Percentiles rank a stretch among this genome's conserved stretches.
Evolutionary conservation across 2,113 vertebrate species (phyloP).

Genomic region (Parotia lawesii): DNA sequence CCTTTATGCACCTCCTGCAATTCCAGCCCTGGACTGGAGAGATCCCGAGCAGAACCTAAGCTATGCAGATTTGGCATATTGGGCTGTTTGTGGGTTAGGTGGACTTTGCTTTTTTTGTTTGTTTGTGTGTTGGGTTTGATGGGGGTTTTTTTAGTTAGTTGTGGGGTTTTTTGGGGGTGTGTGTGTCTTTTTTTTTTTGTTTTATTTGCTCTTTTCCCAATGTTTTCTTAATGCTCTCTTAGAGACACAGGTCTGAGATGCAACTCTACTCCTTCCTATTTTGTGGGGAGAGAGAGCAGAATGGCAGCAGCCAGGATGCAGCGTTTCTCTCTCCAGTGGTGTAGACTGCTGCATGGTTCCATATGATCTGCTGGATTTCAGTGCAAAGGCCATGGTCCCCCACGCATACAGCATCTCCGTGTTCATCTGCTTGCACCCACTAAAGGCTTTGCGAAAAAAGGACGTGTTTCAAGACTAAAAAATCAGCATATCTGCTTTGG

Average conservation of each 20-base stretch:
- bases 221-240: not conserved
- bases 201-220: not conserved
- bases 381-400: not conserved
- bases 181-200: too few species aligned
- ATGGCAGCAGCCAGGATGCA: not conserved
- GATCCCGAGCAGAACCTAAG: not conserved
- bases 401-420: not conserved
- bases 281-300: not conserved
- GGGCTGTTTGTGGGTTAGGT: not conserved
- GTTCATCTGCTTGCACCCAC: not conserved
- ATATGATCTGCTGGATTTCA: not conserved
- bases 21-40: not conserved
- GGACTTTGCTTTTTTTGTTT: not conserved
- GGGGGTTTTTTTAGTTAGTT: rapidly evolving
- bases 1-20: not conserved
- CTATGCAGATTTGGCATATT: not conserved
- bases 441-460: not conserved
- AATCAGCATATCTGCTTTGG: not conserved
- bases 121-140: not conserved
- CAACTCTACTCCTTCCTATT: not conserved
- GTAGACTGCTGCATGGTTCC: not conserved
- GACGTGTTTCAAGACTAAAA: not conserved
- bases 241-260: not conserved
- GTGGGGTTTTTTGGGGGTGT: rapidly evolving
- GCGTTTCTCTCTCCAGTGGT: not conserved